phyloP scores from a whole-genome alignment of 2,888 invertebrate genomes.

The Holacanthella duospinosa region DNA sequence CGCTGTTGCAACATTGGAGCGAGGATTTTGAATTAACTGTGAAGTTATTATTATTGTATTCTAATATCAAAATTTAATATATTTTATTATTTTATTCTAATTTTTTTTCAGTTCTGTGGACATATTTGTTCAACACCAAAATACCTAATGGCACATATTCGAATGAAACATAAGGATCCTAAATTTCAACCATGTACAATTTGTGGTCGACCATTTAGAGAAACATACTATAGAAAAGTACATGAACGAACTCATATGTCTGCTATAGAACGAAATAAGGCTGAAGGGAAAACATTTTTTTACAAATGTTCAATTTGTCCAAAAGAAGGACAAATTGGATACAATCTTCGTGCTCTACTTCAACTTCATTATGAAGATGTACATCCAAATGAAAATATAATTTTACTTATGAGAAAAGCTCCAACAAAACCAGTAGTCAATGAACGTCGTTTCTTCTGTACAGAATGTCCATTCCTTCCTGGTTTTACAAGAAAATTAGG shows the following conservation, averaged over 20 bases:
- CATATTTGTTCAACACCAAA: not conserved
- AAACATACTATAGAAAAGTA: not conserved
- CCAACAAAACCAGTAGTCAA: not conserved
- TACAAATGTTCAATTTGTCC: not conserved
- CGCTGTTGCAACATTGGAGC: too few species aligned
- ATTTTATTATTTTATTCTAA: not conserved
- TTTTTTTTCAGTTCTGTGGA: not conserved
- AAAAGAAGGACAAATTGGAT: not conserved
- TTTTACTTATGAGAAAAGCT: not conserved
- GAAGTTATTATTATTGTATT: too few species aligned
- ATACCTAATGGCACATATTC: not conserved
- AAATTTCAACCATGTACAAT: not conserved
- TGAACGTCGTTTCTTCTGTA: not conserved
- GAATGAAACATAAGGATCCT: not conserved
- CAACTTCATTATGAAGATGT: not conserved
- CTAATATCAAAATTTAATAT: too few species aligned
- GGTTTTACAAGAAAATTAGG: not conserved
- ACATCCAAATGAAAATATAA: not conserved
- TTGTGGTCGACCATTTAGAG: not conserved
- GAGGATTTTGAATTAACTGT: too few species aligned
- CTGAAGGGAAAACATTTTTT: not conserved
- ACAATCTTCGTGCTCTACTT: not conserved
- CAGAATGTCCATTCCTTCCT: not conserved
- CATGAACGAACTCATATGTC: not conserved
- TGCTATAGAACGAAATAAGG: not conserved